These are phyloP conservation scores for Bombus polaris DNA, from an alignment of 1,140 invertebrate genomes.

Conservation along the genomic window DNA sequence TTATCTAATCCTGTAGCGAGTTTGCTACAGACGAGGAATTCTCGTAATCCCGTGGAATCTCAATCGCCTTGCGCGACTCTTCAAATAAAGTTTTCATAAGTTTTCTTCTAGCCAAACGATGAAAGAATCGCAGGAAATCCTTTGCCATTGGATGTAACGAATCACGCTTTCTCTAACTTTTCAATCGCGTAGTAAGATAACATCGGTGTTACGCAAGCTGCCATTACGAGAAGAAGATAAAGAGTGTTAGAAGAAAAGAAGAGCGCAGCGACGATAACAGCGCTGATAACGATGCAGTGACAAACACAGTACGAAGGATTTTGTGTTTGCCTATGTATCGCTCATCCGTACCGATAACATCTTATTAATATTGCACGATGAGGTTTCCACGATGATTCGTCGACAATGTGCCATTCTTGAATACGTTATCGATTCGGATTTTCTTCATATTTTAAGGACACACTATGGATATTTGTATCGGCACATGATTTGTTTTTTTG, in stretches of 20 bases:
- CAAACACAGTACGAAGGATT: conserved; percentile 12
- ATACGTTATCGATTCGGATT: background rate
- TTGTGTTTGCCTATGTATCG: background rate
- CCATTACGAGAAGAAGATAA: background rate
- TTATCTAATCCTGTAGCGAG: too few relatives aligned
- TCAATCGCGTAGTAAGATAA: background rate
- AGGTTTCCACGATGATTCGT: background rate
- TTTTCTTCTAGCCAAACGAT: background rate
- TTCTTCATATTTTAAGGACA: background rate
- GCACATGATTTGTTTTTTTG: too few relatives aligned
- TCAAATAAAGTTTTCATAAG: background rate
- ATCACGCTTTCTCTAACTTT: background rate
- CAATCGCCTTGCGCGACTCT: too few relatives aligned
- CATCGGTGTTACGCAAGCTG: background rate
- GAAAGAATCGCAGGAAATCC: background rate
- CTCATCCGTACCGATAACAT: conserved; percentile 28
- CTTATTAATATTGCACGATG: conserved; percentile 12
- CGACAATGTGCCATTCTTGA: background rate
- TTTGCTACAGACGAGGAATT: too few relatives aligned
- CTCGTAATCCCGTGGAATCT: too few relatives aligned
- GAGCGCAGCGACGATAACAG: background rate
- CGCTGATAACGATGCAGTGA: conserved; percentile 27
- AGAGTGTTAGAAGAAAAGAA: too few relatives aligned
- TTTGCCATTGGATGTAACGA: background rate
- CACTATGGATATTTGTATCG: too few relatives aligned